Evolutionary conservation across 2,797 vertebrate species (phyloP).

Genomic region (Oryzias sinensis): DNA sequence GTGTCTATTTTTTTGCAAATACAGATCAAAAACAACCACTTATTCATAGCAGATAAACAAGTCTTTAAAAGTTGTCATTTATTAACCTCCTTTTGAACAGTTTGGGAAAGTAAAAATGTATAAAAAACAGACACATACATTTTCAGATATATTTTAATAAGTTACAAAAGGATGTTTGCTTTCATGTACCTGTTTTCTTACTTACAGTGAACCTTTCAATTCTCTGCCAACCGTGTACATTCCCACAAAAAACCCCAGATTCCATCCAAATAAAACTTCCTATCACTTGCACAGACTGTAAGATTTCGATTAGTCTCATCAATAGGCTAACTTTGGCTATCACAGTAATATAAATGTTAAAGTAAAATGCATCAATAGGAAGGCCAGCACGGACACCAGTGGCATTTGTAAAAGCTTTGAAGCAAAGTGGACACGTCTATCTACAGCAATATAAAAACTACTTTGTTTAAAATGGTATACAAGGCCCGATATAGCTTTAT

Average conservation of each 20-base stretch:
- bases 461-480: slow-evolving; percentile 38
- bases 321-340: slow-evolving; percentile 62
- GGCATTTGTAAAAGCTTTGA: slow-evolving; percentile 53
- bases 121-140: slow-evolving; percentile 20
- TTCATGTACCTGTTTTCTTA: slow-evolving; percentile 73
- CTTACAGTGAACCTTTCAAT: slow-evolving; percentile 60
- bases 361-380: slow-evolving; percentile 34
- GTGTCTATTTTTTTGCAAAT: too few species aligned
- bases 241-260: slow-evolving; percentile 50
- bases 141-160: slow-evolving; percentile 79
- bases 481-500: slow-evolving; percentile 34
- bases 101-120: not conserved
- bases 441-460: slow-evolving; percentile 48
- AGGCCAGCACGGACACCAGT: slow-evolving; percentile 16
- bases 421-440: slow-evolving; percentile 36
- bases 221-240: slow-evolving; percentile 52
- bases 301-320: slow-evolving; percentile 47
- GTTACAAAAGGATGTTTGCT: slow-evolving; percentile 78
- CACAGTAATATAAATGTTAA: slow-evolving; percentile 40
- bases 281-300: slow-evolving; percentile 53
- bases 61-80: too few species aligned
- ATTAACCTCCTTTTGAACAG: not conserved
- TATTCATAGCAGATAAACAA: too few species aligned
- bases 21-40: too few species aligned
- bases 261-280: slow-evolving; percentile 61